Evolutionary conservation across 2,113 vertebrate species (phyloP), one percentile per base, ranked within the genome.

Genomic region (Panthera tigris): DNA sequence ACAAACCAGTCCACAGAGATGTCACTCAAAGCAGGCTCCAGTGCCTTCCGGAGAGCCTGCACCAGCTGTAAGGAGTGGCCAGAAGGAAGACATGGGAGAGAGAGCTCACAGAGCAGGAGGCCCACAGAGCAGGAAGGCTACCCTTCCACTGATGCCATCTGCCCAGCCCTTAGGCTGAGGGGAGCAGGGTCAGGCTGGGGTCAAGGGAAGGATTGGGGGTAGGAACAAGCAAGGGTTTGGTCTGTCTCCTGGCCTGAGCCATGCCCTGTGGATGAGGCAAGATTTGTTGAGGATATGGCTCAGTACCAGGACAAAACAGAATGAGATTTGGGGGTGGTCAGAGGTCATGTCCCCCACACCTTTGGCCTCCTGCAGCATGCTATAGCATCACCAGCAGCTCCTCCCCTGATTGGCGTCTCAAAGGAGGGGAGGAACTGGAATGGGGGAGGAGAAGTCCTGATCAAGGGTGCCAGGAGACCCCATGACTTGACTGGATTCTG

Each of bases 1-100:
- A 99, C 99, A 13, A 99, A 99, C 99, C 99, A 99, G 98, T 99
- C 99, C 29, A 99, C 99, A 48, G 99, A 99, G 89, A 99, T 98
- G 87, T 99, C 99, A 0, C 99, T 99, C 97, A 99, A 33, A 4
- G 99, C 99, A 0, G 99, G 99, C 98, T 99, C 99, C n/a, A 99
- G 99, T 0, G 99, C 99, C 96, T 99, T 99, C 98, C 99, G 99
- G 98, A 99, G 98, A 45, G 99, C 99, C 98, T 99, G 99, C 82
- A 99, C 99, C 95, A 99, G 98, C 99, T 99, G 98, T 15, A 12
- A 81, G 57, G 66, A 36, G 0, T 33, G 36, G 45, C 25, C 90
- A 69, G 71, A 71, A 36, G 39, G 71, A 81, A 57, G 36, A 18
- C 80, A 12, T 0, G 16, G 27, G 48, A 78, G 68, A 86, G 50